phyloP scores from a whole-genome alignment of 2,888 invertebrate genomes.

The Muschampia plurimacula region DNA sequence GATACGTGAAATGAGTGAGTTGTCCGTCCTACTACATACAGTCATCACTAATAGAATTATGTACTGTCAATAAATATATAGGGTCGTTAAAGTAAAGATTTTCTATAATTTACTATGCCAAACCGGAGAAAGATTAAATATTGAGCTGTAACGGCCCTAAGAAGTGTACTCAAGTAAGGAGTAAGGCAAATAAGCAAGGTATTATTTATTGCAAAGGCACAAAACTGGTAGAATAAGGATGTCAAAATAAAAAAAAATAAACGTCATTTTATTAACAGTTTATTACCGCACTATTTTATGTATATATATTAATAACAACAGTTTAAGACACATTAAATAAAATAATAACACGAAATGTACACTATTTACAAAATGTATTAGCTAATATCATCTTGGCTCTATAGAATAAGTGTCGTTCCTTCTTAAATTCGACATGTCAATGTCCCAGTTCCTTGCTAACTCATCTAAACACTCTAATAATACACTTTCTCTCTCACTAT shows the following conservation, averaged over 20 bases:
- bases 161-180: too few relatives aligned
- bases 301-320: constrained; percentile 68
- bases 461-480: constrained; percentile 61
- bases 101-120: too few relatives aligned
- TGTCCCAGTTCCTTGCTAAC: constrained; percentile 69
- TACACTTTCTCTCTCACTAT: constrained; percentile 56
- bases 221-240: neutral
- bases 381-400: constrained; percentile 55
- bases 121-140: too few relatives aligned
- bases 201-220: neutral
- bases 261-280: constrained; percentile 58
- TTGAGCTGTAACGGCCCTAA: too few relatives aligned
- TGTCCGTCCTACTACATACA: too few relatives aligned
- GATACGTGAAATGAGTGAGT: too few relatives aligned
- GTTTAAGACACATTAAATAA: constrained; percentile 55
- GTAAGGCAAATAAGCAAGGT: too few relatives aligned
- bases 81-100: too few relatives aligned
- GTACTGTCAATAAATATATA: too few relatives aligned
- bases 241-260: constrained; percentile 2
- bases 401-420: constrained; percentile 54
- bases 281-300: constrained; percentile 65
- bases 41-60: too few relatives aligned
- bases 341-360: constrained; percentile 75
- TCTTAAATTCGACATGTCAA: constrained; percentile 63
- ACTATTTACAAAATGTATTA: constrained; percentile 71